Conservation (phyloP, 2,797 vertebrate species). For the Emys orbicularis region DNA sequence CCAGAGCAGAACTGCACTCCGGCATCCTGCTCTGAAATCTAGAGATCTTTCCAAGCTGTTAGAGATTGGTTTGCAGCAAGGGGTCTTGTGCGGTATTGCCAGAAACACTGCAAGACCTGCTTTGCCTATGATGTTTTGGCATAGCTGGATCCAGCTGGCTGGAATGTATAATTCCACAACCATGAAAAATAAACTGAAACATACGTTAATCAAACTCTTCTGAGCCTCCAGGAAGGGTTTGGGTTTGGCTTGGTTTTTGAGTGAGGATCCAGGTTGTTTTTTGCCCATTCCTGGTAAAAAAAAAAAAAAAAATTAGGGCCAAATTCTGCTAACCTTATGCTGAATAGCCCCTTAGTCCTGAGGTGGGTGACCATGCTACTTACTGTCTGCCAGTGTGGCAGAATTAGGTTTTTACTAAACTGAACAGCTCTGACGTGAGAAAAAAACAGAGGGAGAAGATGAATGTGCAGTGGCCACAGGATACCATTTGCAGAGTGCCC, state of each 20-base stretch:
- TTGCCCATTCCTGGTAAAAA: neutral
- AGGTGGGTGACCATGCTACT: neutral
- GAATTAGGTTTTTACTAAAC: neutral
- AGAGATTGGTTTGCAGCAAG: neutral
- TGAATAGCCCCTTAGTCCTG: neutral
- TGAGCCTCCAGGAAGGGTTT: neutral
- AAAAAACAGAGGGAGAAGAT: neutral
- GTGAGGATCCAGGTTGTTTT: neutral
- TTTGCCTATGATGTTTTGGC: neutral
- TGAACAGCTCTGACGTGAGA: too few relatives aligned
- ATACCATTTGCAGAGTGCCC: neutral
- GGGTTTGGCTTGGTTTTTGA: neutral
- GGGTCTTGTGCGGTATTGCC: neutral
- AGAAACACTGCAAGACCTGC: neutral
- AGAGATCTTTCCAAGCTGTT: neutral
- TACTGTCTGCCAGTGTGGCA: neutral
- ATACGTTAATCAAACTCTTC: neutral
- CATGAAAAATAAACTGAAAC: neutral
- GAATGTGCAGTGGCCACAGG: neutral
- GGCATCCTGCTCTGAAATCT: neutral
- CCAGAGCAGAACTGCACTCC: neutral
- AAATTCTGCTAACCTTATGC: neutral
- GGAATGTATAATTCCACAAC: neutral
- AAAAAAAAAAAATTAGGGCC: neutral
- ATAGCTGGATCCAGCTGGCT: neutral